Evolutionary conservation across 1,140 invertebrate genomes (phyloP).

Genomic region (Pentalonia nigronervosa): DNA sequence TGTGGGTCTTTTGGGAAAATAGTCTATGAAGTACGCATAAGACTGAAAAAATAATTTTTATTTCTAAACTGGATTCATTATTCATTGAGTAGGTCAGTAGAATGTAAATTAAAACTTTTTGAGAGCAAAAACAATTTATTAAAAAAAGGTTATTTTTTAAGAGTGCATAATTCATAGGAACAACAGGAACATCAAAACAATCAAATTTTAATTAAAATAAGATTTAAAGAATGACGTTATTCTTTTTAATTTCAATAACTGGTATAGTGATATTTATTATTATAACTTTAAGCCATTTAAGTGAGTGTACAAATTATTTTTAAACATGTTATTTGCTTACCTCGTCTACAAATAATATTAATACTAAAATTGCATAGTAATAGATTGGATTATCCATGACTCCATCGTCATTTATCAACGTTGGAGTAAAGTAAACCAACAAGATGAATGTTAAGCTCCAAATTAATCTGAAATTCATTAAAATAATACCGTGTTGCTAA

Average conservation of each 20-base stretch:
- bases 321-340: constrained; percentile 2
- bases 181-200: not conserved
- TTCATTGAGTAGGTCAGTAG: not conserved
- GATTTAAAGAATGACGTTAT: not conserved
- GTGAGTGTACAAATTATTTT: not conserved
- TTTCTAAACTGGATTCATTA: not conserved
- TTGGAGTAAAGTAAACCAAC: constrained; percentile 1
- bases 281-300: not conserved
- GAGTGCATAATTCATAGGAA: not conserved
- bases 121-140: not conserved
- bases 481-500: not conserved
- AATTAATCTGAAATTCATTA: not conserved
- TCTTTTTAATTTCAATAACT: not conserved
- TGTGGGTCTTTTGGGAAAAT: not conserved
- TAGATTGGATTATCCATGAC: no score
- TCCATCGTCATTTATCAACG: not conserved
- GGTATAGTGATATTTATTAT: not conserved
- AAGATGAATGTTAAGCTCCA: not conserved
- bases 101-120: not conserved
- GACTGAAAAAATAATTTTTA: not conserved
- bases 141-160: not conserved
- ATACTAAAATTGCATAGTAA: constrained; percentile 15
- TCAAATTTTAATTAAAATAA: not conserved
- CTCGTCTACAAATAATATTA: not conserved
- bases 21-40: not conserved